A percentile compares a stretch with the other conserved stretches of the same genome.
phyloP scores from a whole-genome alignment of 2,113 vertebrate genomes.

The Pitta sordida region DNA sequence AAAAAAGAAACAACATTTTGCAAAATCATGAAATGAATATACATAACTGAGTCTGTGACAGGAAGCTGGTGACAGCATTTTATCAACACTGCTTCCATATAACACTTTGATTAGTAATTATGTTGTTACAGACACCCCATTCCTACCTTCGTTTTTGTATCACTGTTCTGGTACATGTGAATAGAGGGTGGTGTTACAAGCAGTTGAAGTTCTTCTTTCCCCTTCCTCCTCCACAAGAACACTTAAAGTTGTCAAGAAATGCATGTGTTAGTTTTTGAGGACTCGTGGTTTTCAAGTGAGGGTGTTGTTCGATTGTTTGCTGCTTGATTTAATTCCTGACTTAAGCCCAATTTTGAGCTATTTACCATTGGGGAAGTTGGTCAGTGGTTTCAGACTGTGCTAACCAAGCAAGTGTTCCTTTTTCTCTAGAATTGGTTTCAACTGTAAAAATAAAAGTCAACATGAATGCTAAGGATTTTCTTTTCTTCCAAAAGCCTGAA shows the following conservation, averaged over 20 bases:
- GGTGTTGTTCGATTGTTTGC: not conserved
- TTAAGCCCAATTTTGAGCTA: not conserved
- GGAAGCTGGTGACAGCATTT: not conserved
- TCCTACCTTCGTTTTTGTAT: not conserved
- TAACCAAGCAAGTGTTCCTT: not conserved
- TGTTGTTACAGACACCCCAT: not conserved
- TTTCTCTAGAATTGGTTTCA: not conserved
- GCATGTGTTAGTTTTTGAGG: not conserved
- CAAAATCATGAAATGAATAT: not conserved
- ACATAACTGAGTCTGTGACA: not conserved
- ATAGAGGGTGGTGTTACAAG: not conserved
- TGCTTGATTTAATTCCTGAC: not conserved
- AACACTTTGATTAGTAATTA: not conserved
- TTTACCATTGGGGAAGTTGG: not conserved
- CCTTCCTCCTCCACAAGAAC: conserved; percentile 1
- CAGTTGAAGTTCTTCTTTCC: not conserved
- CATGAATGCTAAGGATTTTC: not conserved
- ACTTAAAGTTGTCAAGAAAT: conserved; percentile 5
- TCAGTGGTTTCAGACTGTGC: not conserved
- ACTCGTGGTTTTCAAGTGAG: not conserved
- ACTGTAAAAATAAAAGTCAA: not conserved
- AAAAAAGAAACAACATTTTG: not conserved
- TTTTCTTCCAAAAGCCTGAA: not conserved
- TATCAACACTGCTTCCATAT: not conserved
- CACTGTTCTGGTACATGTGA: not conserved